Base-by-base conservation (phyloP, 2,113 vertebrate species). In the Macquaria australasica region DNA sequence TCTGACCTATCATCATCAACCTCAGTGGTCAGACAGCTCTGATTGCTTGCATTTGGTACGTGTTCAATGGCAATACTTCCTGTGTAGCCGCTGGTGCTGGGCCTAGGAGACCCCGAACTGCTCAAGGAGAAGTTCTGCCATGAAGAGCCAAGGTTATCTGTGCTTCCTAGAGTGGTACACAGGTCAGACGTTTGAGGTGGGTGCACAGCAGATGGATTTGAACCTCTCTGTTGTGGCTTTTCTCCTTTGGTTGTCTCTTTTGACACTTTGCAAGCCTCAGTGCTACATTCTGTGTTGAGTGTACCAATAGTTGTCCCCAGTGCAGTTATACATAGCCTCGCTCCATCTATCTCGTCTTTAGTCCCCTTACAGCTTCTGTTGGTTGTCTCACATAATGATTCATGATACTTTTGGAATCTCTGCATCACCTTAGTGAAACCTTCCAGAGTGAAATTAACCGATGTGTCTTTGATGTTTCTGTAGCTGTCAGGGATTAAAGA, bases 401-500 rank as follows among this genome's bases (percentile, higher is more conserved):
- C 79, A 20, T 98, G 97, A 87, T 97, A 97, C 87, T 97, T 97
- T n/a, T 95, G 94, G 74, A 97, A 93, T 89, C 73, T 74, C 51
- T 86, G 89, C 59, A 98, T 95, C 70, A 96, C 72, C 41, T 93
- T 88, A 1, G 95, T 81, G 77, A 99, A 99, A 83, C 50, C 87
- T 2, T 87, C 64, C 23, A 89, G 79, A 34, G 92, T 90, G 10
- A 80, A 94, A 71, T 93, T 70, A 21, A 96, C 48, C 0, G 86
- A 79, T 2, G 92, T 90, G 72, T 91, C 92, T 18, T 92, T 76
- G 0, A 76, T 50, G 3, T 85, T 64, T 83, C 92, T 94, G 50
- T 97, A 99, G 76, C 88, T 94, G 81, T 97, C 96, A 0, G 98
- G 98, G 70, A 99, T 94, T 0, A 97, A 98, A 3, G 97, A 97